Base-by-base conservation (phyloP, 2,113 vertebrate genomes). In the Lipophrys pholis region DNA sequence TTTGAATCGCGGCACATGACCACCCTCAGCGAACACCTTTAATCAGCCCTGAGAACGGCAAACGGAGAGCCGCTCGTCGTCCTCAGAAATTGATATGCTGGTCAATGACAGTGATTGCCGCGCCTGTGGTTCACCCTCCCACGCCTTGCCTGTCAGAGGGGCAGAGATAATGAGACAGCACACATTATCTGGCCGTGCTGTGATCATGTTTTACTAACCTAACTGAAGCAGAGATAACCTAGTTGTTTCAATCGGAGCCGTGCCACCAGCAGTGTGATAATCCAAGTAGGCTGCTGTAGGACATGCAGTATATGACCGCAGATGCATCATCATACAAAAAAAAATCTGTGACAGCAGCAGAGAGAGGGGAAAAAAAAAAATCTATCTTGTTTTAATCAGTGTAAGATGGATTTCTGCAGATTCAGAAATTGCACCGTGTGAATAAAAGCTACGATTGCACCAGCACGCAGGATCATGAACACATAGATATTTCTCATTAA, bases 21-120 rank as follows among this genome's bases (percentile, higher is more conserved):
- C 40, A 1, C 36, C 21, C 21, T 30, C 21, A 30, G 57, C 50
- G 70, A 40, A 48, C 5, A 42, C n/a, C 6, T 73, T 59, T 36
- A 63, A 46, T 51, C 9, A 11, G 68, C 17, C 17, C 21, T n/a
- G 36, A 72, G 50, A 67, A 63, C 75, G n/a, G 8, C 42, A 53
- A 66, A 50, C 3, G 17, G 11, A n/a, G 38, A 65, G 57, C 14
- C 54, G 45, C 49, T 53, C 73, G 38, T 51, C 43, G 21, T 12
- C 68, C 66, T 66, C 35, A 58, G 16, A 59, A 60, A 73, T 54
- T 59, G 55, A 86, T 65, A 72, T 64, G 76, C 67, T 64, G 70
- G 77, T 76, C 81, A 83, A 48, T 80, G 77, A 80, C 63, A 65
- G 76, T 83, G 84, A 89, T 81, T 70, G 75, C 55, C 17, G 43